Evolutionary conservation across 2,888 invertebrate genomes (phyloP), one percentile per base, ranked within the genome.

Genomic region (Salticus scenicus): DNA sequence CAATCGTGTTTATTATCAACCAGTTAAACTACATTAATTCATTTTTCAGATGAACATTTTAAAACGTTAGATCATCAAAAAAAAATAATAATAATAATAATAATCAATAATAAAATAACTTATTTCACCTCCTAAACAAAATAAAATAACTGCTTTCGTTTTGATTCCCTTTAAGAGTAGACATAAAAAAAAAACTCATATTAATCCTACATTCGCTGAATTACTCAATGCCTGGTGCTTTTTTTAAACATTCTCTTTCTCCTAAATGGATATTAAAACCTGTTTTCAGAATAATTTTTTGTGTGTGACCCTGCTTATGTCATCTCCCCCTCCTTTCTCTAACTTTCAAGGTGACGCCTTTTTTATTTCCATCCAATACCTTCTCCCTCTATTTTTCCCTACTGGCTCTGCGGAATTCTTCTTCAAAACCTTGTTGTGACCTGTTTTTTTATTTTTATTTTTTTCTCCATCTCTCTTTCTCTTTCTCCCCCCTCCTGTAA

Each of bases 261-360:
- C 24, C 20, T 57, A 57, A 57, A 57, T 57, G 57, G 24, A 57
- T 57, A 24, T 24, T 57, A 41, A 41, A 75, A 75, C 75, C 75
- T 41, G 66, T 66, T 75, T 66, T 27, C 20, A 1, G 57, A 24
- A 57, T 10, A 33, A 42, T 66, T 27, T 41, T 75, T 74, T 42
- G 64, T 75, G n/a, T 66, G 41, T 75, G 75, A 75, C 75, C 75
- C 75, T 37, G 64, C 64, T 64, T 63, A 71, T 64, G 51, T 71
- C 41, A 71, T 64, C 51, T 77, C 41, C 47, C 41, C 41, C 30
- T 63, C 30, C 31, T 51, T 66, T 69, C 24, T 77, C 51, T 31
- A 30, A 30, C 27, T 82, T 82, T 82, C 82, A 82, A 82, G 82
- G 82, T 82, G 75, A 75, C 28, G 12, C 31, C 42, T 75, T 69